Conservation (phyloP, 2,797 vertebrate species). For the Gymnopithys bicolor region DNA sequence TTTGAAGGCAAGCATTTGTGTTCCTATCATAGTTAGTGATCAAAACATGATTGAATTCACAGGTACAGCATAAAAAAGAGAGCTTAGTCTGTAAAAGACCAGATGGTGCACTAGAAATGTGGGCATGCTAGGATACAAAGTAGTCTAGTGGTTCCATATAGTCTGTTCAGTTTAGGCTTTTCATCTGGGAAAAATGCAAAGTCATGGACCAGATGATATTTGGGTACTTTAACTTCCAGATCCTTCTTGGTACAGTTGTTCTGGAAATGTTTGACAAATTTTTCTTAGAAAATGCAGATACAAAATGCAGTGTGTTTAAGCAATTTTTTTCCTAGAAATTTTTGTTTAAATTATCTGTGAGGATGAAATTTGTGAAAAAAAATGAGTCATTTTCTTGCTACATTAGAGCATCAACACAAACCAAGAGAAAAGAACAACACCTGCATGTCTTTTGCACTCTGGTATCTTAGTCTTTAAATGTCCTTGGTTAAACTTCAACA, state of each 20-base stretch:
- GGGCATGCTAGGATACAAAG: neutral
- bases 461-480: neutral
- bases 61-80: neutral
- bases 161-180: neutral
- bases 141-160: no score
- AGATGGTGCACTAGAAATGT: neutral
- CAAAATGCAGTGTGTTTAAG: neutral
- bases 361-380: neutral
- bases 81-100: neutral
- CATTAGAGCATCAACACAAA: neutral
- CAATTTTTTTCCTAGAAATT: neutral
- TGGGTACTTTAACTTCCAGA: neutral
- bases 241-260: neutral
- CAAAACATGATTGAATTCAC: neutral
- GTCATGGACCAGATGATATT: neutral
- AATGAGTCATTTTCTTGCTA: neutral
- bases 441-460: neutral
- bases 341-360: neutral
- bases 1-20: neutral
- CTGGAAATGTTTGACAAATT: neutral
- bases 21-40: neutral
- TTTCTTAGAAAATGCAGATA: neutral
- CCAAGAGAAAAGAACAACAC: neutral
- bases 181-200: neutral
- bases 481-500: neutral